These are phyloP conservation scores for Andrena camellia DNA, from an alignment of 2,888 invertebrate species.

Conservation along the genomic window DNA sequence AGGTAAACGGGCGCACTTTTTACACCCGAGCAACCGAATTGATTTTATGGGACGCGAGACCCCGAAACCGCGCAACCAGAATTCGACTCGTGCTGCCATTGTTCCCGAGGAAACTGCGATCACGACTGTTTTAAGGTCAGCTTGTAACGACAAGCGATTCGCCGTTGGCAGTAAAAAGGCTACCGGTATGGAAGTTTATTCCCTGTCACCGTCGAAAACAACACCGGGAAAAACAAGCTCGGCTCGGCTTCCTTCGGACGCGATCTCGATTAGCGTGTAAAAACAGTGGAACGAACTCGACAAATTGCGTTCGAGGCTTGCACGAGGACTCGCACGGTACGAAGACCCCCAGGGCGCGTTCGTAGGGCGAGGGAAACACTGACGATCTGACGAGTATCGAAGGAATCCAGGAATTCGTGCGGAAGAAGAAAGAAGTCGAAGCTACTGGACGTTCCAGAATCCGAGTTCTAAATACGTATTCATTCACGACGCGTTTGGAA, in stretches of 20 bases:
- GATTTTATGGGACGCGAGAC: constrained; percentile 13
- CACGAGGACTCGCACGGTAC: too few species aligned
- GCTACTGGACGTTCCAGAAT: neutral
- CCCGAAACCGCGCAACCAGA: constrained; percentile 12
- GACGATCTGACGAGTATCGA: neutral
- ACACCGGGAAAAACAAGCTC: neutral
- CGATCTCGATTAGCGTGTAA: neutral
- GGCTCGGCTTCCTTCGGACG: neutral
- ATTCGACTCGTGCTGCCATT: neutral
- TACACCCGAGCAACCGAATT: neutral
- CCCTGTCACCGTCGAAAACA: neutral
- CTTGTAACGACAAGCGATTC: constrained; percentile 26
- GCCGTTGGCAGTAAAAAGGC: constrained; percentile 31
- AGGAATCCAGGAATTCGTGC: neutral
- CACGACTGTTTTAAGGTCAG: constrained; percentile 29
- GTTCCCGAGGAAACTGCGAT: neutral
- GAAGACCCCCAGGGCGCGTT: too few species aligned
- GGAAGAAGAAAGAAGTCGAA: neutral
- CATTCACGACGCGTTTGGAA: constrained; percentile 59
- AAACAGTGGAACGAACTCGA: constrained; percentile 4
- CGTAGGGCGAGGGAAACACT: neutral
- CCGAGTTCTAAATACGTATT: constrained; percentile 54
- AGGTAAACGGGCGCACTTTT: constrained; percentile 13
- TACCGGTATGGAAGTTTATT: constrained; percentile 27
- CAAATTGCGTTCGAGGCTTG: neutral